Evolutionary conservation across 64 coral and sea anemone species (phyloP), one percentile per base, ranked within the genome.

Genomic region (Dendrophyllia cribrosa): DNA sequence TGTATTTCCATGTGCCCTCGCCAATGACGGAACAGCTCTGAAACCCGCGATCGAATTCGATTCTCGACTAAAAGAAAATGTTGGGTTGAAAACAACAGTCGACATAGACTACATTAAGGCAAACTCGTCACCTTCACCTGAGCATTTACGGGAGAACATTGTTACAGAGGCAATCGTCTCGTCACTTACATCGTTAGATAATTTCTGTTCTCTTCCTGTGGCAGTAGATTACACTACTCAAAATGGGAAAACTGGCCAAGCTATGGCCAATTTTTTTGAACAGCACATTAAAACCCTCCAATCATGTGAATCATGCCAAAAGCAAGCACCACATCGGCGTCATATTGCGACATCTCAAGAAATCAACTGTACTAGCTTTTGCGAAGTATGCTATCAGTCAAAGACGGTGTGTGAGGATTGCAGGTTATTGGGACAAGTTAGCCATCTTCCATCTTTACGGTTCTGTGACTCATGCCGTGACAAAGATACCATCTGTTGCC

Each of bases 201-300:
- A 93, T 72, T 93, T 88, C 14, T 93, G 91, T 24, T 88, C 91
- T 6, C 91, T 88, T 0, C 91, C 91, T 81, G 85, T 93, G 7
- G 84, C 51, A 7, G 91, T 93, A 10, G 84, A 81, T 24, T 93
- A 82, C 51, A 20, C 8, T 59, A 25, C 63, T 34, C 62, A 93
- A 70, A 59, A 72, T 12, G 84, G 83, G 0, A 93, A 93, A 93
- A 93, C 73, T 49, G 75, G 83, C 0, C 46, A 93, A 69, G 52
- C 91, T 55, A 93, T 93, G 91, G 61, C 46, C 17, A 70, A 1
- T 1, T 34, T 87, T 44, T 93, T 93, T 26, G 50, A 78, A 60
- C 20, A 93, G 3, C 91, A 93, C 15, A 58, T 79, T 7, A 87
- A 87, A 87, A 87, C 91, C 15, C 68, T 93, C 13, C 66, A 69